Evolutionary conservation across 1,140 invertebrate genomes (phyloP).

Genomic region (Venturia canescens): DNA sequence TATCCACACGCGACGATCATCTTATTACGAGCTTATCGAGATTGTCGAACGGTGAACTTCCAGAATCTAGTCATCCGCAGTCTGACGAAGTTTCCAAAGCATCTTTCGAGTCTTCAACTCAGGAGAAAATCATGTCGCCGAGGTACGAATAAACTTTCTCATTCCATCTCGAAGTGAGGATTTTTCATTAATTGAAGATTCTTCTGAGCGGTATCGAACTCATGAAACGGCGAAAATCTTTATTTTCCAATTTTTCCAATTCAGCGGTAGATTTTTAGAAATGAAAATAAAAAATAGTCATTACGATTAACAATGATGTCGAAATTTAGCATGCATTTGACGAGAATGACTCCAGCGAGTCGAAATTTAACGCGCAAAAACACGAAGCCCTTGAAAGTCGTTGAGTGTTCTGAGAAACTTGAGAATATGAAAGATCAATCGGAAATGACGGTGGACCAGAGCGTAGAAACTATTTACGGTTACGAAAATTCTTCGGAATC

Average conservation of each 20-base stretch:
- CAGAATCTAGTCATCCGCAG: not conserved
- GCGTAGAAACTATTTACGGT: not conserved
- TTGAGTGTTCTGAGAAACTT: not conserved
- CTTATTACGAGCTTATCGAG: not conserved
- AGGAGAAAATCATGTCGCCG: conserved; percentile 20
- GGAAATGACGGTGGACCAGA: not conserved
- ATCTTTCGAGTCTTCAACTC: not conserved
- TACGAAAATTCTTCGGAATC: conserved; percentile 6
- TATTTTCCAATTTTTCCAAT: too few species aligned
- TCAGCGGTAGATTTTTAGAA: too few species aligned
- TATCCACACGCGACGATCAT: not conserved
- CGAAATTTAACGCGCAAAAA: conserved; percentile 25
- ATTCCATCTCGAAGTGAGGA: too few species aligned
- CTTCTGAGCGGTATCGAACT: too few species aligned
- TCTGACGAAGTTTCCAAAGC: not conserved
- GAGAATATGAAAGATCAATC: not conserved
- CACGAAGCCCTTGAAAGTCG: not conserved
- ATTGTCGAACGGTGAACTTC: not conserved
- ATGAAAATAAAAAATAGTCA: not conserved
- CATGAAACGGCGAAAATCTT: too few species aligned
- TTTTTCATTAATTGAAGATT: too few species aligned
- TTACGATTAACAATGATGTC: not conserved
- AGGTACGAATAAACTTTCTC: not conserved
- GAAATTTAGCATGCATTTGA: not conserved
- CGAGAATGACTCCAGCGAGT: conserved; percentile 20